phyloP scores from a whole-genome alignment of 1,140 invertebrate genomes.

The Zaprionus taronus region DNA sequence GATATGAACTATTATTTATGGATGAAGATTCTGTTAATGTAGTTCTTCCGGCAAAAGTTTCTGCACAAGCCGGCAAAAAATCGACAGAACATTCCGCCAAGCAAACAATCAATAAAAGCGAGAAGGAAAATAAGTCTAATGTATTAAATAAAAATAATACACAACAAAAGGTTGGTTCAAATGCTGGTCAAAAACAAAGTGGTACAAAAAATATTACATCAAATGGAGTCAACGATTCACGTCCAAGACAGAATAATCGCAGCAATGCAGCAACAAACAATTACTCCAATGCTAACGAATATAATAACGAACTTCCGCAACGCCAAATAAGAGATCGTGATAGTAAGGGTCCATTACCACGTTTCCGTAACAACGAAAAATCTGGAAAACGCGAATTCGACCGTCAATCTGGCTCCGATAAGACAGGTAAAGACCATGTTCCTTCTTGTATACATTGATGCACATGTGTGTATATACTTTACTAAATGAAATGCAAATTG shows the following conservation, averaged over 20 bases:
- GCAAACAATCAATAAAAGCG: conserved; percentile 85
- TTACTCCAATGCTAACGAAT: conserved; percentile 57
- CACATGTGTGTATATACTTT: not conserved
- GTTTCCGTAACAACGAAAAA: conserved; percentile 86
- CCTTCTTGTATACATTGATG: not conserved
- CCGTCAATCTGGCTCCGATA: conserved; percentile 96
- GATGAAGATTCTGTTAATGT: conserved; percentile 90
- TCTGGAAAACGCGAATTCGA: conserved; percentile 95
- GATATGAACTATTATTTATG: conserved; percentile 94
- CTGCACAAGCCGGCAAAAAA: conserved; percentile 48
- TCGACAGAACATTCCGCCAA: conserved; percentile 30
- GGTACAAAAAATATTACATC: conserved; percentile 21
- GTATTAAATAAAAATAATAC: conserved; percentile 75
- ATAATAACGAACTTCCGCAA: conserved; percentile 84
- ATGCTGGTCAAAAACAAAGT: conserved; percentile 40
- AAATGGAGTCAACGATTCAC: conserved; percentile 86
- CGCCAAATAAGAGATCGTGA: conserved; percentile 64
- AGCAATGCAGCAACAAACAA: conserved; percentile 16
- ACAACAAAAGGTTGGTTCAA: conserved; percentile 15
- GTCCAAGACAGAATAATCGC: conserved; percentile 86
- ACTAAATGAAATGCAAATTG: not conserved
- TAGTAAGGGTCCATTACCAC: conserved; percentile 74
- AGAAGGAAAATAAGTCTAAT: conserved; percentile 92
- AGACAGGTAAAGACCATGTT: conserved; percentile 88
- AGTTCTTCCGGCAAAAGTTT: conserved; percentile 25